Evolutionary conservation across 2,113 vertebrate genomes (phyloP), one percentile per base, ranked within the genome.

Genomic region (Gobiocypris rarus): DNA sequence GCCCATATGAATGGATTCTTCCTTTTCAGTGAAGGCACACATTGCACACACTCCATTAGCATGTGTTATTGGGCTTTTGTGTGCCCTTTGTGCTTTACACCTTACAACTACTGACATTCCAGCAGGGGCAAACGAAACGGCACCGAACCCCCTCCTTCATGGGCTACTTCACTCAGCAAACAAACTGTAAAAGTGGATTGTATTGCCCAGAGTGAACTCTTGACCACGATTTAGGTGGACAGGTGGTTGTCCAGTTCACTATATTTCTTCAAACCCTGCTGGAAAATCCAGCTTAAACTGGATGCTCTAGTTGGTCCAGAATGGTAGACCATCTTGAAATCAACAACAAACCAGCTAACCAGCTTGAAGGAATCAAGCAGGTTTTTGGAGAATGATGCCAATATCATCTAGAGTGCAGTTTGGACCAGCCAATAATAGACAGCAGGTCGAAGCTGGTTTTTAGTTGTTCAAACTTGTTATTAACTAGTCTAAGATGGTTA

Each of bases 81-180:
- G 63, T 77, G 75, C n/a, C 54, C 22, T 75, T 65, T 80, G 52
- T 80, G 67, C 45, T 71, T 73, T 75, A 79, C 73, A 63, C 59
- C 83, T 45, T 31, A 61, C 76, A 81, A 61, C 76, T 38, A 45
- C 24, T 41, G 76, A 75, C 81, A 45, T 74, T 78, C 75, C 65
- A 56, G 50, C 31, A 86, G 54, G 41, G 54, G 69, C 59, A 83
- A 80, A 26, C 43, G 59, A 65, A 52, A 50, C 22, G 19, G 34
- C 69, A 75, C 61, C 71, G 76, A 45, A 67, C 48, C 52, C 69
- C 67, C 15, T 54, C 69, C 54, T 41, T 56, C 82, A 79, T 3
- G 69, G 67, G 59, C 83, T 43, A 81, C 73, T 86, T 86, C 80
- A 86, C 63, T 86, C 48, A 69, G 34, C 81, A 90, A 90, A 89